A percentile compares a stretch with the other conserved stretches of the same genome.
Conservation (phyloP, 2,888 invertebrate species). For the Melanargia galathea region DNA sequence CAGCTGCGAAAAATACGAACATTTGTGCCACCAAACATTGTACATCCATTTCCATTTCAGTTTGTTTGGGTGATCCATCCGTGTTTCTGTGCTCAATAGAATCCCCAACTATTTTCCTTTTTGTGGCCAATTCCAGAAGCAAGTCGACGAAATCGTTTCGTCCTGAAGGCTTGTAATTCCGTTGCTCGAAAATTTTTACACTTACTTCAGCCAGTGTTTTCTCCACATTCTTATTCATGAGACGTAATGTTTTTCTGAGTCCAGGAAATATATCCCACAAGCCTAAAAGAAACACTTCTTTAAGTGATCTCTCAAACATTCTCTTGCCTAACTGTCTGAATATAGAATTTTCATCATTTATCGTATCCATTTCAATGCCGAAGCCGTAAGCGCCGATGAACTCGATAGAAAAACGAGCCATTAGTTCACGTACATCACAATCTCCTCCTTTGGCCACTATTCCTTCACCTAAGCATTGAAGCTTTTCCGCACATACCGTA, state of each 20-base stretch:
- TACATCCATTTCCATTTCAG: slow-evolving; percentile 55
- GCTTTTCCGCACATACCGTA: slow-evolving; percentile 59
- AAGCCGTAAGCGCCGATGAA: slow-evolving; percentile 59
- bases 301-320: slow-evolving; percentile 48
- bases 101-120: slow-evolving; percentile 58
- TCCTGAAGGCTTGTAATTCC: slow-evolving; percentile 56
- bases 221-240: slow-evolving; percentile 36
- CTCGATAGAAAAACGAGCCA: slow-evolving; percentile 56
- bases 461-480: slow-evolving; percentile 40
- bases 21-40: slow-evolving; percentile 58
- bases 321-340: slow-evolving; percentile 47
- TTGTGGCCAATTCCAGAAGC: slow-evolving; percentile 50
- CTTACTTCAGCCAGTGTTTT: slow-evolving; percentile 48
- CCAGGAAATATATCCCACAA: slow-evolving; percentile 53
- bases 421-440: slow-evolving; percentile 48
- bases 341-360: slow-evolving; percentile 51
- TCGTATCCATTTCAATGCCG: slow-evolving; percentile 51
- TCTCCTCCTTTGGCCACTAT: slow-evolving; percentile 32
- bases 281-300: slow-evolving; percentile 43
- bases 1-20: slow-evolving; percentile 67
- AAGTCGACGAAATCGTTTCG: slow-evolving; percentile 56
- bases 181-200: slow-evolving; percentile 51
- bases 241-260: slow-evolving; percentile 38
- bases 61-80: slow-evolving; percentile 53
- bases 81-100: slow-evolving; percentile 55